Percentiles rank a stretch among this genome's conserved stretches.
Evolutionary conservation across 2,113 vertebrate genomes (phyloP).

Genomic region (Colaptes auratus): DNA sequence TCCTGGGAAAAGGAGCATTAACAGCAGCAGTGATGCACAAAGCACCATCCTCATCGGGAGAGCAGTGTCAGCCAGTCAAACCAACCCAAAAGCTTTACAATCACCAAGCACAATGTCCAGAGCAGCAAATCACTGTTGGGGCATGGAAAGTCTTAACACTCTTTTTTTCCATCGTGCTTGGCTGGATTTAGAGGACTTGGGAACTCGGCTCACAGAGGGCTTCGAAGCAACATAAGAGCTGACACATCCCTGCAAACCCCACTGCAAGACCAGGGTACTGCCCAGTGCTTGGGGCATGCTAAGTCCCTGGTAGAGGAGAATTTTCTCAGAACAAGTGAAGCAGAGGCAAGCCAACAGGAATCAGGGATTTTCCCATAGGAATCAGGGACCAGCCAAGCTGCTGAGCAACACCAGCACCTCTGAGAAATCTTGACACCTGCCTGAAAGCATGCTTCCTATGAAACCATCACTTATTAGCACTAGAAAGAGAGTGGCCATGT

Average conservation of each 20-base stretch:
- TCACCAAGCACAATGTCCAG: fast-evolving
- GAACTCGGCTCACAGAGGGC: fast-evolving
- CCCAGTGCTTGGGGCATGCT: fast-evolving
- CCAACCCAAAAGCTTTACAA: neutral
- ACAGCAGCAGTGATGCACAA: neutral
- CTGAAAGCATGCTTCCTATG: neutral
- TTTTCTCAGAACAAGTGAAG: neutral
- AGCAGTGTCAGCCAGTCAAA: neutral
- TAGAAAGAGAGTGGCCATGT: neutral
- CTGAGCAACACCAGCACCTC: neutral
- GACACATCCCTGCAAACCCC: neutral
- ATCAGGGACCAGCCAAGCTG: neutral
- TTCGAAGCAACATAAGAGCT: fast-evolving
- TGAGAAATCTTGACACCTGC: neutral
- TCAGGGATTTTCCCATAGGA: fast-evolving
- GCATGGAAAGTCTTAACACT: neutral
- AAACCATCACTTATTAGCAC: neutral
- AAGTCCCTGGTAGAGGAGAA: neutral
- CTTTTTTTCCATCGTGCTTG: neutral
- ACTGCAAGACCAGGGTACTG: neutral
- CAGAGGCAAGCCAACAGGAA: neutral
- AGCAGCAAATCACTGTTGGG: neutral
- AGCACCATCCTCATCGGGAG: neutral
- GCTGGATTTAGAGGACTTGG: neutral
- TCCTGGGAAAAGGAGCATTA: neutral